phyloP scores from a whole-genome alignment of 2,797 vertebrate species.

The Darevskia mixta region DNA sequence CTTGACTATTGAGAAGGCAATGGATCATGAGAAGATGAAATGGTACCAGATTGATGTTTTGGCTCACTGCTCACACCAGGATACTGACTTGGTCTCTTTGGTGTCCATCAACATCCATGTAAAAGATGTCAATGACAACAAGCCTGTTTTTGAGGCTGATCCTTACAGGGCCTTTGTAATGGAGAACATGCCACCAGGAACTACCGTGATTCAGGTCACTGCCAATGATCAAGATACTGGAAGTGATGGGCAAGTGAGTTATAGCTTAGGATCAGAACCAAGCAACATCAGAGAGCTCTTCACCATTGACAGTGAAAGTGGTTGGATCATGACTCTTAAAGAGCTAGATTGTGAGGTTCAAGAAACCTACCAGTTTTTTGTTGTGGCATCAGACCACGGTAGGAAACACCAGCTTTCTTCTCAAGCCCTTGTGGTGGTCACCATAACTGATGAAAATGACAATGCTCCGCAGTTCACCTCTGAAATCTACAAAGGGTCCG shows the following conservation, averaged over 20 bases:
- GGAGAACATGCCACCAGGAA: conserved; percentile 95
- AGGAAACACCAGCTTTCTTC: conserved; percentile 89
- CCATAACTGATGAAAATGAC: conserved; percentile 95
- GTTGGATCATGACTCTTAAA: conserved; percentile 91
- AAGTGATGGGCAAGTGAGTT: conserved; percentile 91
- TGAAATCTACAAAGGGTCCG: conserved; percentile 87
- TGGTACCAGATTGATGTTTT: conserved; percentile 96
- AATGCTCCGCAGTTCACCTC: conserved; percentile 90
- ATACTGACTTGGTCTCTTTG: conserved; percentile 89
- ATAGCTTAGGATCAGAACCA: conserved; percentile 84
- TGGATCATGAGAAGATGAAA: conserved; percentile 95
- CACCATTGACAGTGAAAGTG: conserved; percentile 88
- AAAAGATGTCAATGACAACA: conserved; percentile 96
- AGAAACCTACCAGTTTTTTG: conserved; percentile 86
- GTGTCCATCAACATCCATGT: conserved; percentile 95
- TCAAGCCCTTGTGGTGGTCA: conserved; percentile 91
- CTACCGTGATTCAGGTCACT: conserved; percentile 95
- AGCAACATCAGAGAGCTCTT: conserved; percentile 83
- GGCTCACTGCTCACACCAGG: conserved; percentile 90
- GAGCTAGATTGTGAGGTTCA: conserved; percentile 89
- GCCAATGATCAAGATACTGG: conserved; percentile 95
- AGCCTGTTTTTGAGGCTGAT: conserved; percentile 93
- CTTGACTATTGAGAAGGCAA: conserved; percentile 88
- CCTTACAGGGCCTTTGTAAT: conserved; percentile 92
- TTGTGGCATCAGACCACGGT: conserved; percentile 93